A percentile compares a stretch with the other conserved stretches of the same genome.
Conservation (phyloP, 2,113 vertebrate genomes). For the Psittacus erithacus region DNA sequence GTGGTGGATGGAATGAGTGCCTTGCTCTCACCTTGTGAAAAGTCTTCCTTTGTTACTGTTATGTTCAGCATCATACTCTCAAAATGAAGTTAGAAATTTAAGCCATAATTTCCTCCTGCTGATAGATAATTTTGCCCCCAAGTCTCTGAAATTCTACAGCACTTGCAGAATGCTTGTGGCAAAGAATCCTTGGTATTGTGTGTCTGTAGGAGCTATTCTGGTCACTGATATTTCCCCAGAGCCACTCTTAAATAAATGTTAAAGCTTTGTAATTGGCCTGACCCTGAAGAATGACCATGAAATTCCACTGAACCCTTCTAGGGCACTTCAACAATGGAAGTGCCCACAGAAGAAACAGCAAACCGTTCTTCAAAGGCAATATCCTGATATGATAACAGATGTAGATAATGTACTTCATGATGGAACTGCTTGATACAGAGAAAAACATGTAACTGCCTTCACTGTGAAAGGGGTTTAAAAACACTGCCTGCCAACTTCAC, state of each 20-base stretch:
- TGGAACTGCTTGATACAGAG: constrained; percentile 40
- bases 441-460: constrained; percentile 53
- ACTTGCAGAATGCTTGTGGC: background rate
- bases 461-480: constrained; percentile 1
- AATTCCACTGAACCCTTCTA: constrained; percentile 36
- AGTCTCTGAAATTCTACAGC: background rate
- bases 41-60: background rate
- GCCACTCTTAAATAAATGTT: background rate
- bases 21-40: background rate
- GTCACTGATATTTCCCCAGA: background rate
- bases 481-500: constrained; percentile 50
- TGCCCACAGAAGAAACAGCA: background rate
- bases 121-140: background rate
- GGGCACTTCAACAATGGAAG: background rate
- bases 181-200: background rate
- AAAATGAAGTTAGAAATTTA: background rate
- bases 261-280: background rate
- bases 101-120: background rate
- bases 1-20: background rate
- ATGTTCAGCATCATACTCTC: background rate
- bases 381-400: constrained; percentile 29
- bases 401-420: constrained; percentile 33
- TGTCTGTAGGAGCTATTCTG: background rate
- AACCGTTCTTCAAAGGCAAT: constrained; percentile 29
- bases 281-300: background rate